A percentile compares a stretch with the other conserved stretches of the same genome.
Evolutionary conservation across 2,888 invertebrate species (phyloP).

Genomic region (Unio pictorum): DNA sequence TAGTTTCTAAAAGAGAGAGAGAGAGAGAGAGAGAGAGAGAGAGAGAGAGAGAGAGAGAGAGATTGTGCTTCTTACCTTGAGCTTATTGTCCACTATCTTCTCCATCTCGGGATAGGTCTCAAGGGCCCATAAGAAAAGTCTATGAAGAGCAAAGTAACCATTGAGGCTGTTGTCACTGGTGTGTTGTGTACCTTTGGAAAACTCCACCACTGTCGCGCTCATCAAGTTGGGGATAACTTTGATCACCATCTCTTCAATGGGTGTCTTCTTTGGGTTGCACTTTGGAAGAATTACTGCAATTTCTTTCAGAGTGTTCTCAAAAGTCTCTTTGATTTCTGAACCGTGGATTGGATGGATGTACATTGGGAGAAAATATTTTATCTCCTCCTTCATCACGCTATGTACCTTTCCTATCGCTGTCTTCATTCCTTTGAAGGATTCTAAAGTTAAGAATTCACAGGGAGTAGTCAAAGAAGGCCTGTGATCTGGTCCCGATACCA

Average conservation of each 20-base stretch:
- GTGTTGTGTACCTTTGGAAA: constrained; percentile 63
- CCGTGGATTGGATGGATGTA: constrained; percentile 57
- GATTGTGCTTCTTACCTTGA: constrained; percentile 35
- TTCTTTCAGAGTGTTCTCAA: constrained; percentile 50
- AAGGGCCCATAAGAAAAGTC: constrained; percentile 59
- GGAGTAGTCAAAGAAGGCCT: constrained; percentile 59
- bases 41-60: constrained; percentile 6
- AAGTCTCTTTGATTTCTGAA: constrained; percentile 41
- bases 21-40: constrained; percentile 8
- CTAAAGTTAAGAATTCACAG: constrained; percentile 56
- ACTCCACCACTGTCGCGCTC: constrained; percentile 63
- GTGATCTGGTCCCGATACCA: constrained; percentile 52
- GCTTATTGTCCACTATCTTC: constrained; percentile 39
- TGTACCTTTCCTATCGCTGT: constrained; percentile 52
- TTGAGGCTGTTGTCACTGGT: constrained; percentile 62
- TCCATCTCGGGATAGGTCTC: constrained; percentile 57
- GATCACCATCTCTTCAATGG: constrained; percentile 53
- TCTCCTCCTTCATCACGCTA: constrained; percentile 60
- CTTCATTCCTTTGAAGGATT: constrained; percentile 56
- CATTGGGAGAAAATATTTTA: constrained; percentile 57
- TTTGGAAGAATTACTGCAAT: constrained; percentile 51
- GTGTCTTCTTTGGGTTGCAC: constrained; percentile 48
- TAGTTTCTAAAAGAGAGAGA: constrained; percentile 1
- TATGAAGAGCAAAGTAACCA: constrained; percentile 60
- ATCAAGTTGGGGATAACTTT: constrained; percentile 61